Base-by-base conservation (phyloP, 2,888 invertebrate genomes). In the Litoditis marina region DNA sequence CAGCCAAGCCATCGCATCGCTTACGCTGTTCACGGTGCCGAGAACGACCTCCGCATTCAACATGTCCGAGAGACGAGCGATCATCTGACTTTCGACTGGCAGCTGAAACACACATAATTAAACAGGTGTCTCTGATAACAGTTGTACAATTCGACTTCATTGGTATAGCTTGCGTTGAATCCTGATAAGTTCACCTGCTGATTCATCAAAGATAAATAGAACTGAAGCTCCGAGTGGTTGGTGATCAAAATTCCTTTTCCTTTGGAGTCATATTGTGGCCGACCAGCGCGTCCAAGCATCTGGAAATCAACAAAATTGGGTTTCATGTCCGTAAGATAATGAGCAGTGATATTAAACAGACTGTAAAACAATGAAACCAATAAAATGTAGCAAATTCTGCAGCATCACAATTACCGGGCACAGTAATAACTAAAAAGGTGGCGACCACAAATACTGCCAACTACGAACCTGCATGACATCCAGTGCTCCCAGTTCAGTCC, bases 191-290 rank as follows among this genome's bases (percentile, higher is more conserved):
- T 36, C 58, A 82, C 79, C 83, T 98, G 98, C 84, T 98, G 96
- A 86, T 99, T 99, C 71, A 98, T 87, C 19, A 99, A 87, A 0
- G 95, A 96, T 27, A 98, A 86, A 85, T 99, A 99, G 85, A 94
- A 99, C 80, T 96, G 95, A 8, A 99, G 88, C 85, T 98, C 98
- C 68, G 92, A 92, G 86, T 99, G 96, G 84, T 98, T 96, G 0
- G 98, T 98, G 58, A 98, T 94, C 36, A 99, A 88, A 79, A 98
- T 95, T 63, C 98, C 88, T 85, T 92, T 92, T 65, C 94, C 98
- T 85, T 95, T 94, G 0, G 92, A 93, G 83, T 98, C 98, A 84
- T 95, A 98, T 86, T 95, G 94, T 0, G 98, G 98, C 25, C 98
- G 88, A 65, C 98, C 98, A 53, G 98, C 98, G 78, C 98, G 87